Conservation (phyloP, 1,140 invertebrate genomes). For the Drosophila athabasca region DNA sequence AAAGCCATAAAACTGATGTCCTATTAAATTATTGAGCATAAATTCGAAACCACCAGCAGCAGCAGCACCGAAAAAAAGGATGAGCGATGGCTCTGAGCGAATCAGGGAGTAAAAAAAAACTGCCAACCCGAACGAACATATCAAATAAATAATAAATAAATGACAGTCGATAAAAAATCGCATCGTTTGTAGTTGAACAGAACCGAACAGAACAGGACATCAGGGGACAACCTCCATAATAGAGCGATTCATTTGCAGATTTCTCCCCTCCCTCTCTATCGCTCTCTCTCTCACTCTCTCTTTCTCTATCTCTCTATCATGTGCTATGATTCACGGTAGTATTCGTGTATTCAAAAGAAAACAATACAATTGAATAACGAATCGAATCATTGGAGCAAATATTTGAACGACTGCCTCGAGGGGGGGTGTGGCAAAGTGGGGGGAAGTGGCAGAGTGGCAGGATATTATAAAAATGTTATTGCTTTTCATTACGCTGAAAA, state of each 20-base stretch:
- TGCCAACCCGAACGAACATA: conserved; percentile 48
- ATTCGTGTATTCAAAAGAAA: conserved; percentile 17
- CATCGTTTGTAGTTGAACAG: conserved; percentile 50
- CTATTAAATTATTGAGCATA: conserved; percentile 74
- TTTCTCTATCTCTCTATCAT: conserved; percentile 3
- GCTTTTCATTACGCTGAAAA: conserved; percentile 58
- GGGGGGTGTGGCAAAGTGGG: conserved; percentile 11
- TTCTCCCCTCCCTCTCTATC: background rate
- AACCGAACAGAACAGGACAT: conserved; percentile 34
- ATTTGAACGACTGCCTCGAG: conserved; percentile 49
- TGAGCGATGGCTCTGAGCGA: conserved; percentile 30
- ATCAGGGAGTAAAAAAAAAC: conserved; percentile 21
- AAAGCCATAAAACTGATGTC: conserved; percentile 68
- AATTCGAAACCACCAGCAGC: conserved; percentile 53
- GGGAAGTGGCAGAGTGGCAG: background rate
- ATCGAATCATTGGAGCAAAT: conserved; percentile 58
- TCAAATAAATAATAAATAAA: conserved; percentile 75
- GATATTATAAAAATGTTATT: conserved; percentile 69
- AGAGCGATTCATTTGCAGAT: conserved; percentile 72
- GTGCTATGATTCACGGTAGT: conserved; percentile 27
- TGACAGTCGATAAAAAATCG: conserved; percentile 63
- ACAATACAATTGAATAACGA: conserved; percentile 36
- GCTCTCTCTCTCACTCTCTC: background rate
- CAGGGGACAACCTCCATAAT: conserved; percentile 49
- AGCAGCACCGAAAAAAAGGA: conserved; percentile 29